Conservation (phyloP, 2,888 invertebrate genomes). For the Andrena trimmerana region DNA sequence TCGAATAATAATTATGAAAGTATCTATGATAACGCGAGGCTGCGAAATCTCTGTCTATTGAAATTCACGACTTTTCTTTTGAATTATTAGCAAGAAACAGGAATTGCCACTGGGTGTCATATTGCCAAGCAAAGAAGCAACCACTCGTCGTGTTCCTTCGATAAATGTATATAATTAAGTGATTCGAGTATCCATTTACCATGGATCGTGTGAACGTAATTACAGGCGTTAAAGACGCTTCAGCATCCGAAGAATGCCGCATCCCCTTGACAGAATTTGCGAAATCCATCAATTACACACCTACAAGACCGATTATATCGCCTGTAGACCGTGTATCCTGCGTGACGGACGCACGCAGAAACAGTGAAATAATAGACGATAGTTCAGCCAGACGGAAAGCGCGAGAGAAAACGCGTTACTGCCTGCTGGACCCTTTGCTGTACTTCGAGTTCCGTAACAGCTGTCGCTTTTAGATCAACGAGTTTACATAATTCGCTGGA, state of each 20-base stretch:
- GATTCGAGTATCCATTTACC: no score
- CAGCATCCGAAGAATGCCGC: no score
- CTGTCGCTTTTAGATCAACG: not conserved
- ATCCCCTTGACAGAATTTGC: not conserved
- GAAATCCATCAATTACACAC: slow-evolving; percentile 12
- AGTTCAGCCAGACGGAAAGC: not conserved
- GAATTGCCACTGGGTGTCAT: not conserved
- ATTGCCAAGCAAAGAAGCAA: not conserved
- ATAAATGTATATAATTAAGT: not conserved
- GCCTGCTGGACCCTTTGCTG: not conserved
- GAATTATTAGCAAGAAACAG: not conserved
- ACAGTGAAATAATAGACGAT: not conserved
- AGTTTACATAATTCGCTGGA: slow-evolving; percentile 28
- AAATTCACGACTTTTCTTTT: not conserved
- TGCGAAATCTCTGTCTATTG: no score
- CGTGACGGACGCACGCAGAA: not conserved
- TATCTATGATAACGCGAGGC: no score
- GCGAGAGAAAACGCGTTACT: not conserved
- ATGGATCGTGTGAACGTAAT: not conserved
- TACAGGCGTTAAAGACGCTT: not conserved
- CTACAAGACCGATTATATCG: not conserved
- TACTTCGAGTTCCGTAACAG: slow-evolving; percentile 11
- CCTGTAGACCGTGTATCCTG: slow-evolving; percentile 15
- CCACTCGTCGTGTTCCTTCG: not conserved
- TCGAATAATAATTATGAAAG: no score